These are phyloP conservation scores for Pteronotus mesoamericanus DNA, from an alignment of 2,797 vertebrate genomes.

Conservation along the genomic window DNA sequence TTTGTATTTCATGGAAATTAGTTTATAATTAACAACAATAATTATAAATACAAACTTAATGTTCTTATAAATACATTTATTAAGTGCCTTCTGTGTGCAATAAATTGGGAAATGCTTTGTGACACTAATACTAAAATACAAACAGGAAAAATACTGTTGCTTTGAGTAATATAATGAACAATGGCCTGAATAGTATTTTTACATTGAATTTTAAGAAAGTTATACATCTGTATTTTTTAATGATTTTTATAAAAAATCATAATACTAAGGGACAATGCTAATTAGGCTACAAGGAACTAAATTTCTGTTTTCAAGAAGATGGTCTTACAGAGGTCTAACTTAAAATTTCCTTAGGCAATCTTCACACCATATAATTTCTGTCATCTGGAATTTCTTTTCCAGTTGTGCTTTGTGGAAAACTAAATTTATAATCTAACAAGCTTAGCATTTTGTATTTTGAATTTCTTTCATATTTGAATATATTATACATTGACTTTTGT, in stretches of 20 bases:
- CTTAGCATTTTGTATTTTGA: conserved; percentile 39
- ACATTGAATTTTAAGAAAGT: neutral
- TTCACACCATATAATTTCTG: neutral
- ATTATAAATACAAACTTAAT: neutral
- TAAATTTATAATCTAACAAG: neutral
- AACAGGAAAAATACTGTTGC: neutral
- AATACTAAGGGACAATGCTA: neutral
- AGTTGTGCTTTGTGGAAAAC: conserved; percentile 10
- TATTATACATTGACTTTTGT: neutral
- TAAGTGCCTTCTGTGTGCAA: neutral
- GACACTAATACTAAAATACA: neutral
- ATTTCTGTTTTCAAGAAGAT: neutral
- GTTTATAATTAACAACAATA: neutral
- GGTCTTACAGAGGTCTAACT: neutral
- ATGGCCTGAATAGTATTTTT: neutral
- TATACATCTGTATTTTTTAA: neutral
- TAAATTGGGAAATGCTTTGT: neutral
- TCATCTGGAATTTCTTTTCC: conserved; percentile 2
- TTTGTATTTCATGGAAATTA: neutral
- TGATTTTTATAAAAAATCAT: neutral
- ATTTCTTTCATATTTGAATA: conserved; percentile 41
- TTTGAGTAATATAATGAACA: neutral
- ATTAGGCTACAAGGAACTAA: neutral
- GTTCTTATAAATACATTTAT: neutral
- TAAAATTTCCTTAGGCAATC: neutral